Evolutionary conservation across 2,888 invertebrate genomes (phyloP).

Genomic region (Labia minor): DNA sequence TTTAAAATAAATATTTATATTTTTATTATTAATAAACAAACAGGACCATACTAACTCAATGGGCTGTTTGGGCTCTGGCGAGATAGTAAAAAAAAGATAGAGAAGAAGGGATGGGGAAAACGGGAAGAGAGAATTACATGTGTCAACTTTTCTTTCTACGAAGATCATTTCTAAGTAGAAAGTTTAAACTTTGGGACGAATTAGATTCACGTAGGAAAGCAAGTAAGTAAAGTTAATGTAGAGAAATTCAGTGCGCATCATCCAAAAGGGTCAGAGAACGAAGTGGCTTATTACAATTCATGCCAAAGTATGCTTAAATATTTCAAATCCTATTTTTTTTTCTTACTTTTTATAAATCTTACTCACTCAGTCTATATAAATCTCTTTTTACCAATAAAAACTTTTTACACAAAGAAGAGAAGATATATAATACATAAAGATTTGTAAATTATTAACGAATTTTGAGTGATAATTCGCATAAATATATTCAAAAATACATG

Average conservation of each 20-base stretch:
- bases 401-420: background rate
- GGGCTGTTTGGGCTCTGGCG: too few relatives aligned
- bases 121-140: conserved; percentile 13
- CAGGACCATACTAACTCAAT: too few relatives aligned
- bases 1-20: too few relatives aligned
- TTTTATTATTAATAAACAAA: too few relatives aligned
- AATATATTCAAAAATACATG: background rate
- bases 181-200: conserved; percentile 4
- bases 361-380: too few relatives aligned
- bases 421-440: background rate
- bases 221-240: conserved; percentile 1
- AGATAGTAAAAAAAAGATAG: too few relatives aligned
- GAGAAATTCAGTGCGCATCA: too few relatives aligned
- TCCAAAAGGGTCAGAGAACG: background rate
- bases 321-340: background rate
- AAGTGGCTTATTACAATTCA: conserved; percentile 2
- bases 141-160: background rate
- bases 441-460: conserved; percentile 4
- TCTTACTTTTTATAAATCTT: too few relatives aligned
- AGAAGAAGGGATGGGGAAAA: too few relatives aligned
- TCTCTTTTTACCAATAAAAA: conserved; percentile 4
- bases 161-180: conserved; percentile 7
- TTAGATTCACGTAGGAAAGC: conserved; percentile 4
- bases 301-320: background rate
- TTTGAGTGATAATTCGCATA: conserved; percentile 13